These are phyloP conservation scores for Lathronympha strigana DNA, from an alignment of 2,888 invertebrate genomes.

Conservation along the genomic window DNA sequence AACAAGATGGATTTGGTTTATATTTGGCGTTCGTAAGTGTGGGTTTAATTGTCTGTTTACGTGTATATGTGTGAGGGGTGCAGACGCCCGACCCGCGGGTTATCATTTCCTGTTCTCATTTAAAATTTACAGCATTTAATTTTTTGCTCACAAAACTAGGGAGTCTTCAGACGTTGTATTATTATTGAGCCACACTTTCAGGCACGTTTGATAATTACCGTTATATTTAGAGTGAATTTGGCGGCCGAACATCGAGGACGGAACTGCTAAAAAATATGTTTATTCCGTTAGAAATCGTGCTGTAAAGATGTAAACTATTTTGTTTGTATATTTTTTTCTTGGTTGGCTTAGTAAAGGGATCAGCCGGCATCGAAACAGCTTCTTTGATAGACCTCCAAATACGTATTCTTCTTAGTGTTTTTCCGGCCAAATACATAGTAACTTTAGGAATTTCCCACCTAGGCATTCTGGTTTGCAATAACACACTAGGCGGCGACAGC, in stretches of 20 bases:
- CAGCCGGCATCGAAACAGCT: not conserved
- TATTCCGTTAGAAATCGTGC: slow-evolving; percentile 29
- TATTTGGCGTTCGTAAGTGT: slow-evolving; percentile 39
- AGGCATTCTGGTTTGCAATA: not conserved
- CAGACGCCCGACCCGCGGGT: slow-evolving; percentile 76
- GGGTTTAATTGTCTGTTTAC: slow-evolving; percentile 43
- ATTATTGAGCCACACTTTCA: slow-evolving; percentile 40
- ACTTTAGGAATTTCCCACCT: not conserved
- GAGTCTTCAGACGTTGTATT: slow-evolving; percentile 55
- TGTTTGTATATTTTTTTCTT: slow-evolving; percentile 10
- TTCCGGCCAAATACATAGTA: not conserved
- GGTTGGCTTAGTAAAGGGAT: not conserved
- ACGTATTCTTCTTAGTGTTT: too few species aligned
- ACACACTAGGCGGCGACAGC: too few species aligned
- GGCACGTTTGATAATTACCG: slow-evolving; percentile 28
- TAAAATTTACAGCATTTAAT: slow-evolving; percentile 78
- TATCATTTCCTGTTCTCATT: slow-evolving; percentile 84
- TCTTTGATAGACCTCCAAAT: not conserved
- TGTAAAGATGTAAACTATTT: slow-evolving; percentile 16
- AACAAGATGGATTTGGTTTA: slow-evolving; percentile 36
- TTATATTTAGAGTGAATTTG: slow-evolving; percentile 27
- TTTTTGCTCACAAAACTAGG: slow-evolving; percentile 63
- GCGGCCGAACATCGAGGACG: slow-evolving; percentile 20
- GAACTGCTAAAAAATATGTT: slow-evolving; percentile 33
- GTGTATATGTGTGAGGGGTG: slow-evolving; percentile 51